Evolutionary conservation across 2,888 invertebrate genomes (phyloP).

Genomic region (Pseudococcus longispinus): DNA sequence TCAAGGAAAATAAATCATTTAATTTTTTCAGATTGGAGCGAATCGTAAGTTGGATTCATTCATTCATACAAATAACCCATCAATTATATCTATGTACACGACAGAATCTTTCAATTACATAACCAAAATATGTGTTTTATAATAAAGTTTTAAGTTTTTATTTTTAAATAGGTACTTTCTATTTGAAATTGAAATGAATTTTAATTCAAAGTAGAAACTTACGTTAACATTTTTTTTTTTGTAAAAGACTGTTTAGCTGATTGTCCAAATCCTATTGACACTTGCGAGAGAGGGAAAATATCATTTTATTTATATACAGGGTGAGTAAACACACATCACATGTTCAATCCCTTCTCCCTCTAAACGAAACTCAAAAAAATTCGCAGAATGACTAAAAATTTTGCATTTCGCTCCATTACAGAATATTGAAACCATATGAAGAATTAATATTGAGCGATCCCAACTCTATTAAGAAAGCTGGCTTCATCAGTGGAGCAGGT

Average conservation of each 20-base stretch:
- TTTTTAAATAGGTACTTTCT: too few relatives aligned
- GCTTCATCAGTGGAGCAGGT: neutral
- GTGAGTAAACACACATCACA: neutral
- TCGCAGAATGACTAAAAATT: neutral
- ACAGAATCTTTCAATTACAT: neutral
- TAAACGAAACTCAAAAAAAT: neutral
- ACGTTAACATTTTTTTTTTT: neutral
- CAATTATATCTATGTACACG: neutral
- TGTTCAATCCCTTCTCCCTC: too few relatives aligned
- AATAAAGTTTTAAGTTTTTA: too few relatives aligned
- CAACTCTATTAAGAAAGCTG: neutral
- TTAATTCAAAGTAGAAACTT: too few relatives aligned
- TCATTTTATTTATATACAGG: neutral
- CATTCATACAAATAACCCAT: neutral
- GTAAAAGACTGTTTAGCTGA: neutral
- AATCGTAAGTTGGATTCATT: neutral
- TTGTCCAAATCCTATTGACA: neutral
- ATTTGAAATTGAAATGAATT: too few relatives aligned
- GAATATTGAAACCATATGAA: neutral
- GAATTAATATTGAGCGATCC: neutral
- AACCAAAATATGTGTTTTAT: neutral
- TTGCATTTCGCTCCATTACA: neutral
- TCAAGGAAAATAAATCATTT: neutral
- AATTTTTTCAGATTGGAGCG: neutral
- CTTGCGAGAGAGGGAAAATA: neutral